Evolutionary conservation across 2,797 vertebrate genomes (phyloP).

Genomic region (Sphenopsis melanotis): DNA sequence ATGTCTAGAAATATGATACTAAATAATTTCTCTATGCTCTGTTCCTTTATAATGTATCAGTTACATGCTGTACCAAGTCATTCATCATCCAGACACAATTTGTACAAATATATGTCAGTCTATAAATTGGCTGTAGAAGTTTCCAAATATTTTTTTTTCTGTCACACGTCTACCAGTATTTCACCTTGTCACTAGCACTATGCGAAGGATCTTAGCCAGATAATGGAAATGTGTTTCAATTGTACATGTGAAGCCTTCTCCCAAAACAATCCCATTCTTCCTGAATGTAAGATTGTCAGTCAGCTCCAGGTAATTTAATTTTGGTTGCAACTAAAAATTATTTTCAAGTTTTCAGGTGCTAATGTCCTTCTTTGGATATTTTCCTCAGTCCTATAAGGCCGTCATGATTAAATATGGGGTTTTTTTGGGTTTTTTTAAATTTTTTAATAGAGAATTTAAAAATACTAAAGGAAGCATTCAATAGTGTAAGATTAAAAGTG

Average conservation of each 20-base stretch:
- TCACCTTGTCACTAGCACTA: not conserved
- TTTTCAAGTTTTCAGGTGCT: not conserved
- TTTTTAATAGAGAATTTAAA: not conserved
- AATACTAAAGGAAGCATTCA: not conserved
- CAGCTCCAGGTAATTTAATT: not conserved
- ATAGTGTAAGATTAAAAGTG: not conserved
- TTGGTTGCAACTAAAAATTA: not conserved
- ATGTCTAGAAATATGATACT: not conserved
- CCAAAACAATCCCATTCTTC: not conserved
- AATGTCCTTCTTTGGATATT: not conserved
- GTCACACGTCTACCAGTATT: not conserved
- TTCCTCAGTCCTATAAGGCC: not conserved
- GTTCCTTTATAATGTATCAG: not conserved
- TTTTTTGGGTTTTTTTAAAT: too few relatives aligned
- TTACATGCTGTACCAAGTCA: not conserved
- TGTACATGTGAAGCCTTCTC: not conserved
- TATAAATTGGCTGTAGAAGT: not conserved
- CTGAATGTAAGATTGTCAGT: not conserved
- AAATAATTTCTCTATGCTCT: not conserved
- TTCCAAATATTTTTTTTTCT: not conserved
- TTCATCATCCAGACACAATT: not conserved
- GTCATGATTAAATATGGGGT: not conserved
- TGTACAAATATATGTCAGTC: not conserved
- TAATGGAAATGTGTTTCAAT: not conserved
- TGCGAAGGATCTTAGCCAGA: not conserved